Evolutionary conservation across 1,140 invertebrate species (phyloP).

Genomic region (Rhyzopertha dominica): DNA sequence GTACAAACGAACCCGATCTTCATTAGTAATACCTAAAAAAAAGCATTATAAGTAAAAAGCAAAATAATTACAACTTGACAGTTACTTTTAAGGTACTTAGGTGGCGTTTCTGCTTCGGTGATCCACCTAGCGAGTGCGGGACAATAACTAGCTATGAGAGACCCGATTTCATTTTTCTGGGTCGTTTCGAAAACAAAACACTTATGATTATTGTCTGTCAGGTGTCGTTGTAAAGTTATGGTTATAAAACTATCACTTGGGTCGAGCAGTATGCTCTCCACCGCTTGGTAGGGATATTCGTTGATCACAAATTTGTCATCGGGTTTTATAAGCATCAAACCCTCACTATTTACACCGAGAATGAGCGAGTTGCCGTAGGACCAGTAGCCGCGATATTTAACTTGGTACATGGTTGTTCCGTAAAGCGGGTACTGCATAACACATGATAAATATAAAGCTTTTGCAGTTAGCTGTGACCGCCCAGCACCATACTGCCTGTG

Average conservation of each 20-base stretch:
- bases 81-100: constrained; percentile 51
- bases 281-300: constrained; percentile 81
- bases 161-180: constrained; percentile 87
- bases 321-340: constrained; percentile 81
- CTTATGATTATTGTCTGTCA: constrained; percentile 64
- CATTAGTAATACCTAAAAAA: constrained; percentile 63
- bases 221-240: constrained; percentile 63
- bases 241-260: constrained; percentile 90
- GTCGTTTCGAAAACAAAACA: constrained; percentile 91
- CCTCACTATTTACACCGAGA: constrained; percentile 87
- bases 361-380: constrained; percentile 64
- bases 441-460: constrained; percentile 90
- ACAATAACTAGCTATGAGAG: constrained; percentile 87
- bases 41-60: constrained; percentile 18
- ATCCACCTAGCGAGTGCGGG: constrained; percentile 80
- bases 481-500: constrained; percentile 87
- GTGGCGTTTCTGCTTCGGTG: constrained; percentile 71
- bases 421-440: constrained; percentile 97
- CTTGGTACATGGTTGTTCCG: constrained; percentile 88
- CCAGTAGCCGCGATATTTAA: constrained; percentile 74
- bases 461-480: constrained; percentile 84
- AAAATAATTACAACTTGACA: constrained; percentile 7
- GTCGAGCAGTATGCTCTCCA: constrained; percentile 87
- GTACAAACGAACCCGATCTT: constrained; percentile 75
- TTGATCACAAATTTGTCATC: constrained; percentile 86